These are phyloP conservation scores for Hippoglossus stenolepis DNA, from an alignment of 2,113 vertebrate species.

Conservation along the genomic window DNA sequence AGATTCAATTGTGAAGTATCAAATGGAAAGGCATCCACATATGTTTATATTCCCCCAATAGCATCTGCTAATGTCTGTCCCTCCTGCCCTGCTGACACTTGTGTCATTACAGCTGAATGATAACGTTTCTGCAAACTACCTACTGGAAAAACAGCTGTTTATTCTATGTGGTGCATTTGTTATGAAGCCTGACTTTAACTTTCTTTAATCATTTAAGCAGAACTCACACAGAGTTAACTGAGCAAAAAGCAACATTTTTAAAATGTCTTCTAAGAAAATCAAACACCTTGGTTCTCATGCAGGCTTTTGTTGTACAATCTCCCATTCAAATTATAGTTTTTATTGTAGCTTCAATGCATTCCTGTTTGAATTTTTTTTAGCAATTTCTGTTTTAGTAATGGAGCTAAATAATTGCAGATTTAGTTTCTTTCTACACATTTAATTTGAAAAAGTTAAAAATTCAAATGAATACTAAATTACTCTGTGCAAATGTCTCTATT, in stretches of 20 bases:
- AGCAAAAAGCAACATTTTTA: constrained; percentile 2
- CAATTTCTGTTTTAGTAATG: neutral
- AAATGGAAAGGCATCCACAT: constrained; percentile 32
- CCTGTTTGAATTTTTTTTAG: neutral
- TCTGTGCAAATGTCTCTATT: neutral
- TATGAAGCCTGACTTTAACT: constrained; percentile 4
- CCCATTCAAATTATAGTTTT: neutral
- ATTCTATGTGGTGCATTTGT: neutral
- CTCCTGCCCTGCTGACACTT: constrained; percentile 28
- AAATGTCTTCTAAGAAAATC: neutral
- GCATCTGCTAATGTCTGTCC: constrained; percentile 32
- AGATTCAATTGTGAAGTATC: constrained; percentile 9
- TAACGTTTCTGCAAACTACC: constrained; percentile 8
- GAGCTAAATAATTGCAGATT: neutral
- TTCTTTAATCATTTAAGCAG: neutral
- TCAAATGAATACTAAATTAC: neutral
- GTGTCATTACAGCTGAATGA: constrained; percentile 39
- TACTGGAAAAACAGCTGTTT: constrained; percentile 34
- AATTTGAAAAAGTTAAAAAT: no score
- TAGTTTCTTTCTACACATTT: no score
- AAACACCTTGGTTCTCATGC: neutral
- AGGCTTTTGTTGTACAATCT: constrained; percentile 14
- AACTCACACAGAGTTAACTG: neutral
- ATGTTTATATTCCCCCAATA: constrained; percentile 36
- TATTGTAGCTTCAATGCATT: neutral